Base-by-base conservation (phyloP, 2,888 invertebrate species). In the Omphaloscelis lunosa region DNA sequence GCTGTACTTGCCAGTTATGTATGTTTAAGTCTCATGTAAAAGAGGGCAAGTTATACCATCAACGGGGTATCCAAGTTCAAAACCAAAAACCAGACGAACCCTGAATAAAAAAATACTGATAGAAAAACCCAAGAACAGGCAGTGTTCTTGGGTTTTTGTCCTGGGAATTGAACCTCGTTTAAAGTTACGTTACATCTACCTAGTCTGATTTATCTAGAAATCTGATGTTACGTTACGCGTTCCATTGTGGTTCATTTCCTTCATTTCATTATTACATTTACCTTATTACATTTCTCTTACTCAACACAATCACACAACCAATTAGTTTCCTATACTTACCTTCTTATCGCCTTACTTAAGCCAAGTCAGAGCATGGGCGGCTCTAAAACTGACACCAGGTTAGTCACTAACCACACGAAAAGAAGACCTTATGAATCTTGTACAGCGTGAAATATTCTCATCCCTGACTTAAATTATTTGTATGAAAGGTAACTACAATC, bases 181-280 rank as follows among this genome's bases (percentile, higher is more conserved):
- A 17, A 45, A 56, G 71, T 27, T 8, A 75, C 61, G 1, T 70
- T 34, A 45, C 0, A 48, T 17, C 15, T 58, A n/a, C 3, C 20
- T 17, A 27, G 58, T 27, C 48, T 27, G 20, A 34, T 77, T 34
- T 34, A 83, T 62, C 78, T 77, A 73, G 17, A 58, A 58, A 79
- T 45, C 67, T 51, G 48, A 68, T n/a, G 34, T 79, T 65, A 83
- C 62, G 17, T 63, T 45, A 79, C 58, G 7, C 27, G 27, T 15
- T 72, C 29, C 17, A 72, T 80, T 85, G 85, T 73, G 12, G 2
- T 20, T 53, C 6, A 41, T 63, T 80, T 45, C 58, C 67, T 53
- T 45, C 15, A 73, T 63, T 72, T 62, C 74, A 63, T 73, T 72
- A 72, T 72, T 29, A 51, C 48, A 62, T 66, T 48, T 51, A 58